Percentiles rank a stretch among this genome's conserved stretches.
phyloP scores from a whole-genome alignment of 2,113 vertebrate species.

The Myiozetetes cayanensis region DNA sequence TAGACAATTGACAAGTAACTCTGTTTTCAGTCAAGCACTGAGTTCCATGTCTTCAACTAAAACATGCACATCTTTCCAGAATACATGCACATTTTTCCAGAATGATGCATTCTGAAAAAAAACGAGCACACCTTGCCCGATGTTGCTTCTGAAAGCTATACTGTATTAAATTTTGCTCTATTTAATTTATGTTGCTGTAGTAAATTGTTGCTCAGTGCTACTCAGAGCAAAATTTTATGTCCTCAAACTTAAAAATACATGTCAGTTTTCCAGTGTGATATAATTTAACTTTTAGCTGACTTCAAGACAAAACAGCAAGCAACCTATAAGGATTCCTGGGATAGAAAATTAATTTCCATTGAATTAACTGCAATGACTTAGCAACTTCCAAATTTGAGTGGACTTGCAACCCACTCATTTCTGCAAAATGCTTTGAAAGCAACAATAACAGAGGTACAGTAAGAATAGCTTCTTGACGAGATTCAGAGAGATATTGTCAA shows the following conservation, averaged over 20 bases:
- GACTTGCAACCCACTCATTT: background rate
- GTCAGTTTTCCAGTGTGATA: background rate
- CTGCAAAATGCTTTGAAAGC: background rate
- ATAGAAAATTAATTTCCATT: background rate
- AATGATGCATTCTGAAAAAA: background rate
- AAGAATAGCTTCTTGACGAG: background rate
- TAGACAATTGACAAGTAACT: background rate
- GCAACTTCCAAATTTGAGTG: background rate
- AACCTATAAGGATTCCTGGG: background rate
- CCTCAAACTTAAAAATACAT: background rate
- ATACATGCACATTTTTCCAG: background rate
- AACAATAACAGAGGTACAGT: background rate
- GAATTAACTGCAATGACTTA: background rate
- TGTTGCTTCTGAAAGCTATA: background rate
- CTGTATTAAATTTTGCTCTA: background rate
- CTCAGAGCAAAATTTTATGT: background rate
- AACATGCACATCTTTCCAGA: background rate
- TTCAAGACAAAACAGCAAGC: background rate
- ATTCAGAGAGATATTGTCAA: background rate
- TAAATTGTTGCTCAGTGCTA: background rate
- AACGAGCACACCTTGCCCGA: fast-evolving
- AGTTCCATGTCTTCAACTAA: background rate
- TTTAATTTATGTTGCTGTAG: background rate
- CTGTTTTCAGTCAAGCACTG: background rate
- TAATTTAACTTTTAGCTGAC: background rate